Conservation (phyloP, 2,113 vertebrate species). For the Hippopotamus amphibius region DNA sequence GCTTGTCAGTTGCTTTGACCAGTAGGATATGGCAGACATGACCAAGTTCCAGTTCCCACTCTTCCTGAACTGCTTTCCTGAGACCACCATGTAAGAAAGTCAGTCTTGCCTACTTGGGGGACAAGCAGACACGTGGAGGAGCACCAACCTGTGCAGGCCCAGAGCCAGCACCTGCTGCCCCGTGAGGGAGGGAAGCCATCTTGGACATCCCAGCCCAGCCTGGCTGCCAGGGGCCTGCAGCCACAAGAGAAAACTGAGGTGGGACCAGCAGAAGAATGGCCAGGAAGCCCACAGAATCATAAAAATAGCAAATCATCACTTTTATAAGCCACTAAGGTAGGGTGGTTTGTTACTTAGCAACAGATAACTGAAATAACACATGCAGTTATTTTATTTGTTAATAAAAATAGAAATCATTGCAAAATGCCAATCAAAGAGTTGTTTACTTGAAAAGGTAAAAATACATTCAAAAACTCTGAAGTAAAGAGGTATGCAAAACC, state of each 20-base stretch:
- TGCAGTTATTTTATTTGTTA: neutral
- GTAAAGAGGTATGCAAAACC: neutral
- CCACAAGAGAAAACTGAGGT: too few relatives aligned
- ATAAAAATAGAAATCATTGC: neutral
- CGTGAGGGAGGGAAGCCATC: too few relatives aligned
- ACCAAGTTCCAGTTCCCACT: neutral
- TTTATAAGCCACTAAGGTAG: neutral
- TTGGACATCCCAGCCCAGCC: neutral
- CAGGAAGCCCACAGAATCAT: neutral
- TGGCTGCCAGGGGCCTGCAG: neutral
- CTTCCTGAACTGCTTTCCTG: neutral
- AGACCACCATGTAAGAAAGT: neutral
- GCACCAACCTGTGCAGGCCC: neutral
- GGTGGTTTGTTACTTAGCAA: neutral
- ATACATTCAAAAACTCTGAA: neutral
- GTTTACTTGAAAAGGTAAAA: slow-evolving; percentile 19
- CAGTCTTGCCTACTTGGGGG: neutral
- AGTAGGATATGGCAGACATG: neutral
- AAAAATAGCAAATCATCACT: neutral
- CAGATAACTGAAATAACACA: neutral
- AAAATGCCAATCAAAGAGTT: neutral
- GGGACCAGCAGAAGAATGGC: neutral
- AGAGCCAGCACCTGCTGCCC: neutral
- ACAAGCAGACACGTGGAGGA: neutral
- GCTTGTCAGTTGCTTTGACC: neutral